Percentiles rank a stretch among this genome's conserved stretches.
Evolutionary conservation across 2,888 invertebrate species (phyloP).

Genomic region (Cheilosia impressa): DNA sequence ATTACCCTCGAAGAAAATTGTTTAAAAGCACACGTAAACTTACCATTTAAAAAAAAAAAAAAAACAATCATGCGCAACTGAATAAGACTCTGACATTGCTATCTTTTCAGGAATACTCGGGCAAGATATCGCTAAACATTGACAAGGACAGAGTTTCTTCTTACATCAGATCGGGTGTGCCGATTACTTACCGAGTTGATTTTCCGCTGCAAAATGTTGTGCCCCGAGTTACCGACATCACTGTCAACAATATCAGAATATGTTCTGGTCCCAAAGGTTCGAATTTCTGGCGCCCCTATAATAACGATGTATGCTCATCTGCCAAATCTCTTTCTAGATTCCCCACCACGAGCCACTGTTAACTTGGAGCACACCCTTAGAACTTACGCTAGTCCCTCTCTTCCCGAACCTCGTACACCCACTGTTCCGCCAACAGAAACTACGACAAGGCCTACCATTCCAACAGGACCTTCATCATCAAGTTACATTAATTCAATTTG

Average conservation of each 20-base stretch:
- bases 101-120: constrained; percentile 77
- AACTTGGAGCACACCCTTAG: constrained; percentile 77
- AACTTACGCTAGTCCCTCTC: constrained; percentile 14
- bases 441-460: not conserved
- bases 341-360: constrained; percentile 76
- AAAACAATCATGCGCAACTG: too few relatives aligned
- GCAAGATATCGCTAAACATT: constrained; percentile 77
- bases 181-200: constrained; percentile 85
- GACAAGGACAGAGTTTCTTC: constrained; percentile 76
- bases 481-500: constrained; percentile 67
- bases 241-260: constrained; percentile 85
- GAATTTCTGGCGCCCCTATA: too few relatives aligned
- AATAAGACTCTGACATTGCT: not conserved
- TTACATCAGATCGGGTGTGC: constrained; percentile 78
- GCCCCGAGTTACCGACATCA: constrained; percentile 85
- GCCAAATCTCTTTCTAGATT: constrained; percentile 75
- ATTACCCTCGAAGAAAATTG: too few relatives aligned
- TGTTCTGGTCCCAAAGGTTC: constrained; percentile 85
- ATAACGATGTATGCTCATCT: too few relatives aligned
- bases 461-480: not conserved
- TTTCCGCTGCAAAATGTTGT: constrained; percentile 86
- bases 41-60: not conserved
- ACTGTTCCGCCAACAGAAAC: not conserved
- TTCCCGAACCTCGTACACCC: not conserved
- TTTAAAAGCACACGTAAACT: too few relatives aligned